Percentiles rank a stretch among this genome's conserved stretches.
Conservation (phyloP, 2,113 vertebrate genomes). For the Leptobrachium leishanense region DNA sequence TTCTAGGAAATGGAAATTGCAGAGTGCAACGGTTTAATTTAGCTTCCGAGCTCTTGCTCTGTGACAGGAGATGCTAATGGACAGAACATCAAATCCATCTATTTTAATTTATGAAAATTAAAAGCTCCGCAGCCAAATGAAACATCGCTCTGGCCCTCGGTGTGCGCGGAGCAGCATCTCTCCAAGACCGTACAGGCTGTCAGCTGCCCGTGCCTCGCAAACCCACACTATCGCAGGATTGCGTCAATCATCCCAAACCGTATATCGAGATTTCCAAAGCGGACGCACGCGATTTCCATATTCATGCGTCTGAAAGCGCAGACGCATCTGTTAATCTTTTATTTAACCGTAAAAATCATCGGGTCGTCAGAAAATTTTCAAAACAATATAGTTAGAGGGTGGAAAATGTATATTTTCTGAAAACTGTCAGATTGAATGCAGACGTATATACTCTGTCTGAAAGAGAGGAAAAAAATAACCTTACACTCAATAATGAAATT, state of each 20-base stretch:
- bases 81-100: conserved; percentile 48
- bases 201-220: conserved; percentile 9
- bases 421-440: conserved; percentile 72
- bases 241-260: neutral
- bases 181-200: conserved; percentile 45
- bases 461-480: no score
- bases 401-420: conserved; percentile 72
- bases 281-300: neutral
- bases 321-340: neutral
- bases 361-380: conserved; percentile 57
- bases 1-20: conserved; percentile 14
- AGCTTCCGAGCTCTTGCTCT: conserved; percentile 40
- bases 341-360: conserved; percentile 6
- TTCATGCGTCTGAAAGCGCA: conserved; percentile 41
- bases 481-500: conserved; percentile 81
- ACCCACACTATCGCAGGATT: neutral
- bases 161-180: conserved; percentile 46
- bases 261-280: conserved; percentile 10
- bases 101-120: conserved; percentile 56
- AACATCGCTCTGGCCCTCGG: conserved; percentile 37
- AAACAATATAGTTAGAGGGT: conserved; percentile 64
- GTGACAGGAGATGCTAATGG: conserved; percentile 44
- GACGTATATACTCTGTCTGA: conserved; percentile 63
- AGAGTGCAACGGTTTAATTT: conserved; percentile 45
- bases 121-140: conserved; percentile 45